Evolutionary conservation across 2,888 invertebrate genomes (phyloP), one percentile per base, ranked within the genome.

Genomic region (Drosophila vallismaia): DNA sequence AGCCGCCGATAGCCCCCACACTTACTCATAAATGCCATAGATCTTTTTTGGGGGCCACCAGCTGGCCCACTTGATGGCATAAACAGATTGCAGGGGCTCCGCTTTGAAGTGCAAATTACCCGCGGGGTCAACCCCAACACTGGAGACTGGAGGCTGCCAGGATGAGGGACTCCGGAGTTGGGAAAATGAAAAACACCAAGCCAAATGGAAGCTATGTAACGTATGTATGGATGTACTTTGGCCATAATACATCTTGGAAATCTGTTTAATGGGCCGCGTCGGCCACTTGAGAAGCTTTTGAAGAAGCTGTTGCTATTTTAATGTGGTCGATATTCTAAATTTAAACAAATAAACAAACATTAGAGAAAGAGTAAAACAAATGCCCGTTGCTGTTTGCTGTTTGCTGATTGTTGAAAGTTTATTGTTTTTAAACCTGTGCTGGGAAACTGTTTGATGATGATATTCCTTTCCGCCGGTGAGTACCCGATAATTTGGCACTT

Each of bases 271-370:
- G 86, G 40, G 51, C 50, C 9, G 52, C 50, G 58, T 60, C 76
- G 60, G 67, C 76, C 82, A 83, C 88, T 83, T 83, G 82, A 82
- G 87, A 76, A 71, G 82, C 82, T 81, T 82, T 86, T 85, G 79
- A 85, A 76, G 79, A 81, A 75, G 86, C 74, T 79, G 77, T 82
- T 81, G 83, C 86, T 81, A 81, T 81, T 81, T 81, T 81, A 85
- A 81, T 81, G 81, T 85, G 81, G 82, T 82, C 87, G 86, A 82
- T 87, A 74, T 82, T 82, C 82, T 82, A 82, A 82, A 85, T 82
- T 82, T 82, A 82, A 82, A 82, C 87, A 82, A 82, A 82, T 87
- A 82, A 82, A 82, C 87, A 82, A 82, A 82, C 76, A 86, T 48
- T 24, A 19, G 44, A 9, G 44, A 24, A 19, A 42, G 42, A 42